These are phyloP conservation scores for Paramormyrops kingsleyae DNA, from an alignment of 2,113 vertebrate species.

Conservation along the genomic window DNA sequence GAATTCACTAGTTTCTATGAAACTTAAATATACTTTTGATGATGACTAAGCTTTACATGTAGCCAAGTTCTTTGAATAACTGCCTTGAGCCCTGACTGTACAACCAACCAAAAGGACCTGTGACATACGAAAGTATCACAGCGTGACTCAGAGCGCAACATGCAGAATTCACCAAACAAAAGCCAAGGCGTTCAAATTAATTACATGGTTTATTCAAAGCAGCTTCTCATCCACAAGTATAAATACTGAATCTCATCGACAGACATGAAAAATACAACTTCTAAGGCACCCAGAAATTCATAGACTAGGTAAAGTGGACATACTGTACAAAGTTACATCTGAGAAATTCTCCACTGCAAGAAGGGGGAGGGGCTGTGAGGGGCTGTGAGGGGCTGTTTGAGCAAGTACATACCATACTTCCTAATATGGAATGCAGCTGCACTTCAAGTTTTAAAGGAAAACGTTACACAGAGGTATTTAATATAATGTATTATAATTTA, in stretches of 20 bases:
- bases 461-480: slow-evolving; percentile 35
- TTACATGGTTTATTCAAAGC: slow-evolving; percentile 79
- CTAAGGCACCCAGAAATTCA: slow-evolving; percentile 90
- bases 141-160: background rate
- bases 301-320: slow-evolving; percentile 71
- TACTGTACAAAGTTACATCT: slow-evolving; percentile 65
- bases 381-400: slow-evolving; percentile 48
- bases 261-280: slow-evolving; percentile 83
- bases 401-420: slow-evolving; percentile 62
- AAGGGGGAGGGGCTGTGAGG: slow-evolving; percentile 39
- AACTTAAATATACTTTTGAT: background rate
- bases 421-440: slow-evolving; percentile 59
- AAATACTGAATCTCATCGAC: slow-evolving; percentile 82
- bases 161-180: background rate
- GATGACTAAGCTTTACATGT: background rate
- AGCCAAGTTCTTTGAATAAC: background rate
- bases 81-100: background rate
- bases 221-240: slow-evolving; percentile 73
- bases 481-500: slow-evolving; percentile 11
- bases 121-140: background rate
- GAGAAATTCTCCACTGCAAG: slow-evolving; percentile 67
- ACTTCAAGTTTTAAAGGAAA: slow-evolving; percentile 61
- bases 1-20: background rate
- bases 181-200: slow-evolving; percentile 22
- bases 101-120: background rate